Evolutionary conservation across 2,888 invertebrate genomes (phyloP), one percentile per base, ranked within the genome.

Genomic region (Sipha maydis): DNA sequence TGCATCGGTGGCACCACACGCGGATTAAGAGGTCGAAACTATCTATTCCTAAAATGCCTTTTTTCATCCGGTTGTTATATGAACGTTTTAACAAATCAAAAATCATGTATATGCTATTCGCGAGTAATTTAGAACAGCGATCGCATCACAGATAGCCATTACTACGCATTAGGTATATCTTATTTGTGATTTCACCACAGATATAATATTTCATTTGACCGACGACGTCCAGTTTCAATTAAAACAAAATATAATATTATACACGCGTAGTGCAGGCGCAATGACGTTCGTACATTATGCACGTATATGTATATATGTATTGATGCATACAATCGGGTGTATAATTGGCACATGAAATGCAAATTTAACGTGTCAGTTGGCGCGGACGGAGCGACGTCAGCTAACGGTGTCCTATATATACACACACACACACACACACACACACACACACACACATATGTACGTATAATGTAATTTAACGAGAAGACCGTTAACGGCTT

Each of bases 281-380:
- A 61, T 61, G 61, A 61, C 61, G 61, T 61, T 9, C 61, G 61
- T 61, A 61, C 61, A 25, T 61, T 21, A 61, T 61, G 61, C 61
- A 61, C 61, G 61, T 61, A 61, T 7, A 19, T 25, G 4, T 14
- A 19, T 54, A 77, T 77, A 21, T 21, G 31, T 31, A 21, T 31
- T 9, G 41, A 5, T 25, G 17, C 21, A 38, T 38, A 14, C 48
- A 56, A 56, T 34, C 34, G 56, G 28, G 21, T 54, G 41, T 41
- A 48, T 48, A 61, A 69, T 41, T 38, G 67, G 38, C 80, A 69
- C 67, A 41, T 19, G 67, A 80, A 80, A 82, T 69, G 82, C 67
- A 82, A 82, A 69, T 82, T 82, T 28, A 82, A 69, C 80, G 38
- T 28, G 80, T 80, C 80, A 69, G 67, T 28, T 28, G 80, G 67